Evolutionary conservation across 2,113 vertebrate species (phyloP).

Genomic region (Brachypodius melanocephalos): DNA sequence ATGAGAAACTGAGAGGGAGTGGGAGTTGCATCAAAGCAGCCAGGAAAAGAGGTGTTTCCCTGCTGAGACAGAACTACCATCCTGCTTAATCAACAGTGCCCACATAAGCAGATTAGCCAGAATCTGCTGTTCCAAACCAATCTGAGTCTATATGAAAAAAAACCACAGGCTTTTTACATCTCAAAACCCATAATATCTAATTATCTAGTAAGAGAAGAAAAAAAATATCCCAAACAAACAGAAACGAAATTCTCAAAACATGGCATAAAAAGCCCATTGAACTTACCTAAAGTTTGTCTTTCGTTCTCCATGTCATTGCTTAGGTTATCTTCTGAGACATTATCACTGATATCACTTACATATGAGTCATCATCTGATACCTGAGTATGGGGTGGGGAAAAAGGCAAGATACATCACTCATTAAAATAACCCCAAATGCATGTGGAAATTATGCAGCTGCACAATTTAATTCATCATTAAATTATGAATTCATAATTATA

Average conservation of each 20-base stretch:
- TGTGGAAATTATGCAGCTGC: background rate
- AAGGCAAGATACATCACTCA: background rate
- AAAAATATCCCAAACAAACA: background rate
- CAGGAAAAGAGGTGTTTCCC: background rate
- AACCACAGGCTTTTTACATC: background rate
- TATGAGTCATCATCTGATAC: slow-evolving; percentile 95
- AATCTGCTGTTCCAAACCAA: background rate
- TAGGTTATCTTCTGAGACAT: slow-evolving; percentile 91
- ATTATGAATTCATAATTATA: no score
- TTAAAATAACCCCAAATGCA: background rate
- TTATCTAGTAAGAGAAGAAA: background rate
- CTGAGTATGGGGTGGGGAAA: slow-evolving; percentile 59
- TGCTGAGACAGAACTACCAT: background rate
- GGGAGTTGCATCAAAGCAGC: background rate
- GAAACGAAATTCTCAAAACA: background rate
- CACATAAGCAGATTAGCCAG: background rate
- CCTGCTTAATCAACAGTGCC: background rate
- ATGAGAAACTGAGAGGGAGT: background rate
- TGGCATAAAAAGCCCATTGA: background rate
- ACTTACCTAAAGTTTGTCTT: slow-evolving; percentile 83
- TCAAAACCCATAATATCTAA: background rate
- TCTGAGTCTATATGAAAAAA: background rate
- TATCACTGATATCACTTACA: slow-evolving; percentile 95
- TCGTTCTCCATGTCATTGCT: slow-evolving; percentile 86
- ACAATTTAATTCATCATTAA: no score